Evolutionary conservation across 1,140 invertebrate genomes (phyloP), one percentile per base, ranked within the genome.

Genomic region (Arctopsyche grandis): DNA sequence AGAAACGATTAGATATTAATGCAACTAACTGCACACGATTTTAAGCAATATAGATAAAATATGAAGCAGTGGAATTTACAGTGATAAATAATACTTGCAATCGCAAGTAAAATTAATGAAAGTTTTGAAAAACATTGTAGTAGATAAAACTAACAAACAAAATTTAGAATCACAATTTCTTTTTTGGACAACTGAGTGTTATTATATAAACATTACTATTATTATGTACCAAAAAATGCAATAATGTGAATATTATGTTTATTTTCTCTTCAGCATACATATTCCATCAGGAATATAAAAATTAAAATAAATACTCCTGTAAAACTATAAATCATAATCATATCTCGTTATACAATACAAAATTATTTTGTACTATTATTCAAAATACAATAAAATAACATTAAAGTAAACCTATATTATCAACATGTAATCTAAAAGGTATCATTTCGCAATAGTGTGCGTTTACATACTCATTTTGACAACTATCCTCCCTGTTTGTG

Each of bases 161-260:
- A 38, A 38, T 38, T 38, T 38, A 38, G 7, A 38, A 66, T 66
- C 63, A 66, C 63, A 48, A 71, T 56, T 29, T n/a, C n/a, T n/a
- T 56, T 56, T 14, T 1, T 9, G 21, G 48, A 74, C 71, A 74
- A 56, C 48, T 56, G 71, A 74, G 71, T 52, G 56, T 74, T 74
- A 74, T 22, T 21, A 74, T 56, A 56, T 74, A 74, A 74, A 24
- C 22, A 46, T 56, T 73, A 73, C 69, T 73, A 73, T 38, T 73
- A 73, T 73, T 56, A 56, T 74, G 48, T 74, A 74, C 44, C 71
- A 74, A 46, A 74, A 73, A 48, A 74, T 56, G 44, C 21, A 74
- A 74, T 74, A 74, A 74, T 74, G 71, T 74, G 71, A 74, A 74
- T 16, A 52, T 26, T 26, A 29, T 66, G 21, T 66, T 60, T 21